Conservation (phyloP, 92 coral and sea anemone species). For the Epizoanthus fatuus region DNA sequence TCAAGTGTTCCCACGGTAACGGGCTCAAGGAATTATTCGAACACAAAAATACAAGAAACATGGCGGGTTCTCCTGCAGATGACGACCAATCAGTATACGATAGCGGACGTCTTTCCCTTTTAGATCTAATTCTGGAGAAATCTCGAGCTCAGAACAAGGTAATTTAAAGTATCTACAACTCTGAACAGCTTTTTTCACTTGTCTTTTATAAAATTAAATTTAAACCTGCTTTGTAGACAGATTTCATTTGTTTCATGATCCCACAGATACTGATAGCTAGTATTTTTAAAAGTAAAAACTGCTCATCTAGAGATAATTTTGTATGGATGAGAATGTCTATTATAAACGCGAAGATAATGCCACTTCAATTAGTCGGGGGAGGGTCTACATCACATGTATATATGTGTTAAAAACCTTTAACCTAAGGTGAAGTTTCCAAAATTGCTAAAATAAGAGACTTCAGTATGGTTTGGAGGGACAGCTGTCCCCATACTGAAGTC, state of each 20-base stretch:
- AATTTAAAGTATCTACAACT: neutral
- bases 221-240: too few relatives aligned
- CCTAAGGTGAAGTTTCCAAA: neutral
- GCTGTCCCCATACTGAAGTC: too few relatives aligned
- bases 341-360: too few relatives aligned
- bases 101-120: conserved; percentile 84
- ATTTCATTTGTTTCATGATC: too few relatives aligned
- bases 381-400: too few relatives aligned
- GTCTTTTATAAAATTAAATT: neutral
- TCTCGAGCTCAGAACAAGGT: conserved; percentile 98
- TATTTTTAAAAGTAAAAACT: too few relatives aligned
- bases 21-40: conserved; percentile 24
- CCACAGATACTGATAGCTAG: too few relatives aligned
- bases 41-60: conserved; percentile 42
- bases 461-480: too few relatives aligned
- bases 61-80: conserved; percentile 91
- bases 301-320: too few relatives aligned
- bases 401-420: neutral
- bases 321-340: too few relatives aligned
- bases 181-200: neutral
- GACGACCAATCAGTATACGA: conserved; percentile 87
- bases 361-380: too few relatives aligned
- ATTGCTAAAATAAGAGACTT: too few relatives aligned
- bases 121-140: conserved; percentile 93
- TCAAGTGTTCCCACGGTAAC: conserved; percentile 81